A percentile compares a stretch with the other conserved stretches of the same genome.
These are phyloP conservation scores for Phymanthus crucifer DNA, from an alignment of 92 coral and sea anemone genomes.

Conservation along the genomic window DNA sequence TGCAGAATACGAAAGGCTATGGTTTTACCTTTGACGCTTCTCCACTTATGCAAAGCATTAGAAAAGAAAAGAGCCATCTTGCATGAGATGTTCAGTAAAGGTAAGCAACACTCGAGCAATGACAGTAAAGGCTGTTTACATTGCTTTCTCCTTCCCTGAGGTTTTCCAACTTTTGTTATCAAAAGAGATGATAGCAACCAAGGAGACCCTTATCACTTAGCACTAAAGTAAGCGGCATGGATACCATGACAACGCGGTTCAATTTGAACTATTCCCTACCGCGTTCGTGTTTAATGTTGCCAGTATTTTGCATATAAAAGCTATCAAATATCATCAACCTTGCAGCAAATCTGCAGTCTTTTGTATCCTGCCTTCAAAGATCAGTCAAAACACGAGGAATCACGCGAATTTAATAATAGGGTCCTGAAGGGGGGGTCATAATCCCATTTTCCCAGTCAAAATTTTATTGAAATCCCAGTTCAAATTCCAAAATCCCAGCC, in stretches of 20 bases:
- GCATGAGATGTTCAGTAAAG: neutral
- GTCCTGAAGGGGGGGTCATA: neutral
- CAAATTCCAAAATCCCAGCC: too few species aligned
- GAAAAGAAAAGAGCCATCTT: constrained; percentile 39
- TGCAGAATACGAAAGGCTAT: neutral
- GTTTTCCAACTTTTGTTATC: neutral
- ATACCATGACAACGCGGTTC: neutral
- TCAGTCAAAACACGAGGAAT: neutral
- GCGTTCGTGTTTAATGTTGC: neutral
- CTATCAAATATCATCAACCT: neutral
- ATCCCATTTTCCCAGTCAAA: too few species aligned
- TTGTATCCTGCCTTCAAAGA: constrained; percentile 6
- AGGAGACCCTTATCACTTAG: neutral
- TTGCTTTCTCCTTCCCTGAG: neutral
- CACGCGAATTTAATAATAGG: neutral
- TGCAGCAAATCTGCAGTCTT: neutral
- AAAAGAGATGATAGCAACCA: neutral
- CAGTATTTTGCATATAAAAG: constrained; percentile 1
- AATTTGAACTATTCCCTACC: constrained; percentile 1
- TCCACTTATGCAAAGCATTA: constrained; percentile 8
- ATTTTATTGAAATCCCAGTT: too few species aligned
- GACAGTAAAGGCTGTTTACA: neutral
- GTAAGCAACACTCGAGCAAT: neutral
- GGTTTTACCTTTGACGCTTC: constrained; percentile 19
- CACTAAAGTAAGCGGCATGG: neutral